Conservation (phyloP, 2,797 vertebrate species). For the Hoplostethus atlanticus region DNA sequence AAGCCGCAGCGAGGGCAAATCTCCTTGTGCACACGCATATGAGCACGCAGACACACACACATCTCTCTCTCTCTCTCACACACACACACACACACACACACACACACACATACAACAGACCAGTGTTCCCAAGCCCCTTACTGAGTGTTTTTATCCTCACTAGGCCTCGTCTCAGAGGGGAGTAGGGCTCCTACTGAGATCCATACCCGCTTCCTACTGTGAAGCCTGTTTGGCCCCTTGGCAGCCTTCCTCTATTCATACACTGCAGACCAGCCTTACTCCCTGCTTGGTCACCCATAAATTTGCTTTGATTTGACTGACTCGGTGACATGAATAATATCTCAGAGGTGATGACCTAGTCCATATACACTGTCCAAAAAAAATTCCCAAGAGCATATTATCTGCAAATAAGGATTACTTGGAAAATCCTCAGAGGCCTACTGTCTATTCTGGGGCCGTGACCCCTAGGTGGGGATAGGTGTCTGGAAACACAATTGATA, state of each 20-base stretch:
- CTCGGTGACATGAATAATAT: constrained; percentile 50
- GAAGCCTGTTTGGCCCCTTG: constrained; percentile 80
- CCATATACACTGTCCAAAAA: not conserved
- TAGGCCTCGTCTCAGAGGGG: constrained; percentile 82
- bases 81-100: constrained; percentile 40
- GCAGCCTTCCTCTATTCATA: constrained; percentile 80
- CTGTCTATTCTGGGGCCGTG: constrained; percentile 16
- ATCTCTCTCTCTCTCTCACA: constrained; percentile 10
- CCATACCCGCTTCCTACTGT: constrained; percentile 79
- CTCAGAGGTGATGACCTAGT: constrained; percentile 46
- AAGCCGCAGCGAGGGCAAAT: constrained; percentile 41
- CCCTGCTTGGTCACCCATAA: constrained; percentile 58
- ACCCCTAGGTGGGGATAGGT: constrained; percentile 43
- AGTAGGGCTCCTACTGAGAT: constrained; percentile 84
- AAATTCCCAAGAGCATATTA: constrained; percentile 13
- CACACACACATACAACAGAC: constrained; percentile 50
- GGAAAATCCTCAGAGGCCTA: constrained; percentile 23
- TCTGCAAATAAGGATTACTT: constrained; percentile 1
- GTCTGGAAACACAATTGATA: constrained; percentile 40
- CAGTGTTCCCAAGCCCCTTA: constrained; percentile 82
- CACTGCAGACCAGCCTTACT: constrained; percentile 58
- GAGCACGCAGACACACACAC: constrained; percentile 38
- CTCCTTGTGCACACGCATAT: constrained; percentile 26
- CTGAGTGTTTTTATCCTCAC: constrained; percentile 82
- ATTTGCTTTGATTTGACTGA: constrained; percentile 75